These are phyloP conservation scores for Nysson spinosus DNA, from an alignment of 2,888 invertebrate genomes.

Conservation along the genomic window DNA sequence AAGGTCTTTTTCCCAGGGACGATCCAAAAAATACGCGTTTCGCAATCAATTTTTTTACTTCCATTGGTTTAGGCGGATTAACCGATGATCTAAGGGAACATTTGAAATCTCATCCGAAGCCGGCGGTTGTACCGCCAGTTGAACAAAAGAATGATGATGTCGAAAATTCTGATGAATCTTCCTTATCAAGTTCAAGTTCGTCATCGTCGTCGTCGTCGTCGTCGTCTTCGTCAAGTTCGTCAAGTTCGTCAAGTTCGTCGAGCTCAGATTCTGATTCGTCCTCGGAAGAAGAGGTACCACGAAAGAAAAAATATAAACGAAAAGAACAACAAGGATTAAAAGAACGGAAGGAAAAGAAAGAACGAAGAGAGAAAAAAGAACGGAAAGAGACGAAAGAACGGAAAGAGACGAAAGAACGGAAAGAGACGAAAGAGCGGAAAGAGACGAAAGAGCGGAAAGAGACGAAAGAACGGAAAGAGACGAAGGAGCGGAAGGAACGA, in stretches of 20 bases:
- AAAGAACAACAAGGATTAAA: too few relatives aligned
- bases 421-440: slow-evolving; percentile 47
- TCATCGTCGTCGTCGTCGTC: slow-evolving; percentile 31
- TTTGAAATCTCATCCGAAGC: slow-evolving; percentile 87
- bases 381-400: slow-evolving; percentile 43
- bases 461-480: too few relatives aligned
- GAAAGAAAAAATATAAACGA: slow-evolving; percentile 48
- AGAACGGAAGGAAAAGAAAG: too few relatives aligned
- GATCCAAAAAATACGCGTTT: slow-evolving; percentile 98
- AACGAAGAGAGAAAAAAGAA: slow-evolving; percentile 37
- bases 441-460: too few relatives aligned
- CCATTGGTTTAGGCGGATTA: slow-evolving; percentile 90
- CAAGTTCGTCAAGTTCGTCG: too few relatives aligned
- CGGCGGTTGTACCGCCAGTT: slow-evolving; percentile 34
- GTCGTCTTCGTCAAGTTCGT: slow-evolving; percentile 48
- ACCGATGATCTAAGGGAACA: slow-evolving; percentile 96
- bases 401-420: slow-evolving; percentile 30
- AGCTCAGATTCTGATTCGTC: slow-evolving; percentile 50
- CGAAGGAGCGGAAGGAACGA: slow-evolving; percentile 40
- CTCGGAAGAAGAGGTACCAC: slow-evolving; percentile 50
- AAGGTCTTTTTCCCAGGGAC: slow-evolving; percentile 95
- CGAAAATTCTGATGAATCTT: slow-evolving; percentile 34
- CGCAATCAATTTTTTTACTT: slow-evolving; percentile 83
- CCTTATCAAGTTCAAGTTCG: slow-evolving; percentile 47
- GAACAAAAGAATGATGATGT: slow-evolving; percentile 16